These are phyloP conservation scores for Alectoris magna DNA, from an alignment of 2,797 vertebrate species.

Conservation along the genomic window DNA sequence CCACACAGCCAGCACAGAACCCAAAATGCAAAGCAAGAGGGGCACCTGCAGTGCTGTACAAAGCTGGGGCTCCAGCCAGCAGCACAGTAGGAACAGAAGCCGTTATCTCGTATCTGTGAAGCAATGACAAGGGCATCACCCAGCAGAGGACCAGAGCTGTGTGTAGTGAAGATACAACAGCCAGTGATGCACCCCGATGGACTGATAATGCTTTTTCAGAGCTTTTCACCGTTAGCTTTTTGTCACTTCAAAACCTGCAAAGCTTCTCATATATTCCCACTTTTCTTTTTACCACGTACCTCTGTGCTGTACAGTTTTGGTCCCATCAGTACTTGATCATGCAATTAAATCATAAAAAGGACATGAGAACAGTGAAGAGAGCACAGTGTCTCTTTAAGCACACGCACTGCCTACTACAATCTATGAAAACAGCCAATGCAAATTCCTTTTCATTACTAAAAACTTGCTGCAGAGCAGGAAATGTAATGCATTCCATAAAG, in stretches of 20 bases:
- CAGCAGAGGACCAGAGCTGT: not conserved
- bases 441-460: not conserved
- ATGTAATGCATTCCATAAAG: not conserved
- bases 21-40: not conserved
- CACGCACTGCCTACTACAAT: not conserved
- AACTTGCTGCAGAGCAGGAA: not conserved
- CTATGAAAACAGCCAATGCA: not conserved
- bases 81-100: not conserved
- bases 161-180: not conserved
- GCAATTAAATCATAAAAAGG: not conserved
- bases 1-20: not conserved
- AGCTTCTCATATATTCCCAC: not conserved
- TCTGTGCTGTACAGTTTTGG: not conserved
- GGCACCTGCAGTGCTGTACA: not conserved
- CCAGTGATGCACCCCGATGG: fast-evolving
- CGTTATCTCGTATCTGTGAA: not conserved
- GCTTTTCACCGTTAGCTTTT: not conserved
- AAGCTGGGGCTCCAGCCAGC: not conserved
- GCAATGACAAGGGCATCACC: not conserved
- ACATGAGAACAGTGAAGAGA: not conserved
- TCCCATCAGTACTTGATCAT: not conserved
- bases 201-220: not conserved
- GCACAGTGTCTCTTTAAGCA: not conserved
- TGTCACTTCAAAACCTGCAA: not conserved
- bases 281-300: fast-evolving